phyloP scores from a whole-genome alignment of 1,140 invertebrate genomes.

The Propsilocerus akamusi region DNA sequence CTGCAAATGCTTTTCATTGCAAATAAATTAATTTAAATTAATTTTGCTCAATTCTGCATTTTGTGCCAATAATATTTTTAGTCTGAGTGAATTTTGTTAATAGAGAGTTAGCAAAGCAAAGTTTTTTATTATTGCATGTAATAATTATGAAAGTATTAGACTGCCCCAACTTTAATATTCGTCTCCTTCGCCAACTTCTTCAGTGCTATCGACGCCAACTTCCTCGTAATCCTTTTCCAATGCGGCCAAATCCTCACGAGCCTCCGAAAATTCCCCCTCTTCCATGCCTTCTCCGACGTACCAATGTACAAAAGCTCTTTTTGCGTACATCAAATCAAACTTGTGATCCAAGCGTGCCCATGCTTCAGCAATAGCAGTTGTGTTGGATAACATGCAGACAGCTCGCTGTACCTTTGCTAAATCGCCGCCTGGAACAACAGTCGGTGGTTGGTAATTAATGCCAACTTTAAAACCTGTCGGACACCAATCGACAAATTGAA shows the following conservation, averaged over 20 bases:
- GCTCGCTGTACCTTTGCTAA: slow-evolving; percentile 68
- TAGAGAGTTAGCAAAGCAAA: no score
- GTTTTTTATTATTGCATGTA: no score
- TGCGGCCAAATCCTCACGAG: slow-evolving; percentile 63
- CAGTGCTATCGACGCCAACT: slow-evolving; percentile 20
- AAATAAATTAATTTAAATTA: no score
- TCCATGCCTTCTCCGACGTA: slow-evolving; percentile 62
- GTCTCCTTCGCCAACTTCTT: slow-evolving; percentile 14
- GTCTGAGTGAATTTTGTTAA: no score
- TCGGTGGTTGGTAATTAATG: slow-evolving; percentile 74
- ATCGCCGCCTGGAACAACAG: slow-evolving; percentile 60
- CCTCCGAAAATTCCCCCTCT: slow-evolving; percentile 67
- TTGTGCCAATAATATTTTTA: no score
- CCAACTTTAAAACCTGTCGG: slow-evolving; percentile 61
- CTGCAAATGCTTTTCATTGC: no score
- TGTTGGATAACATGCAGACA: slow-evolving; percentile 74
- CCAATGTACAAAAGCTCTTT: slow-evolving; percentile 59
- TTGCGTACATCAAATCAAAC: slow-evolving; percentile 65
- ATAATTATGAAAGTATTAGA: no score
- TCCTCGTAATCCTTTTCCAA: slow-evolving; percentile 33
- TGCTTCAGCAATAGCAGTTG: slow-evolving; percentile 71
- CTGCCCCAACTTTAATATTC: no score
- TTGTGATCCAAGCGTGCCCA: slow-evolving; percentile 65
- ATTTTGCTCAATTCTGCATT: no score
- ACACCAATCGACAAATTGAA: slow-evolving; percentile 70